These are phyloP conservation scores for Hafferia zeledoni DNA, from an alignment of 2,797 vertebrate genomes.

Conservation along the genomic window DNA sequence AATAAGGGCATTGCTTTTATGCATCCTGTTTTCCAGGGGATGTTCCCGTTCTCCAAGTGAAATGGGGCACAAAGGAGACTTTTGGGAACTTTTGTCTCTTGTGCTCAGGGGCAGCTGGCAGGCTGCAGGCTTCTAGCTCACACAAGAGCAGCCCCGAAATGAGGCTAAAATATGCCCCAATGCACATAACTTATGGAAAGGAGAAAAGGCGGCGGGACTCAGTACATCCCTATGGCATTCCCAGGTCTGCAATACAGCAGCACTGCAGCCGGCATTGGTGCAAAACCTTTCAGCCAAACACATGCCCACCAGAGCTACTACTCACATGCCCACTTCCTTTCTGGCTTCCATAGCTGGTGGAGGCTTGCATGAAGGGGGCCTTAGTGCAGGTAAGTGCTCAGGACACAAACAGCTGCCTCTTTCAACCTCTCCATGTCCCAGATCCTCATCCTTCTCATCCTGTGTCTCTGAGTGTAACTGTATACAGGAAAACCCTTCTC, in stretches of 20 bases:
- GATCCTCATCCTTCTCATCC: not conserved
- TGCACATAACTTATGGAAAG: not conserved
- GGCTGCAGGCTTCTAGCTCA: not conserved
- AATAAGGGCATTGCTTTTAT: accelerated
- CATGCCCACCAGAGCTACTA: not conserved
- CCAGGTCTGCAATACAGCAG: not conserved
- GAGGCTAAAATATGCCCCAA: not conserved
- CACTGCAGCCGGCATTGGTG: accelerated
- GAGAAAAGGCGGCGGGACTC: not conserved
- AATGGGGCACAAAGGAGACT: not conserved
- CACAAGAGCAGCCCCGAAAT: not conserved
- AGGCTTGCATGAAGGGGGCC: not conserved
- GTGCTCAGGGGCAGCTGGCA: not conserved
- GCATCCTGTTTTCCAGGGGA: not conserved
- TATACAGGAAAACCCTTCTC: slow-evolving; percentile 39
- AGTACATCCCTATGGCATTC: accelerated
- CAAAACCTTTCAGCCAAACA: not conserved
- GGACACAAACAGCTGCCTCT: not conserved
- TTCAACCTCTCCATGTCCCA: not conserved
- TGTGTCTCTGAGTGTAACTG: slow-evolving; percentile 6
- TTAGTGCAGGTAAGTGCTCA: not conserved
- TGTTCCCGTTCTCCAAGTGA: not conserved
- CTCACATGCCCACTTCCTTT: not conserved
- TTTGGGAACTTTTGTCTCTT: not conserved
- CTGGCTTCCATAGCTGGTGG: not conserved